phyloP scores from a whole-genome alignment of 1,140 invertebrate species.

The Listronotus oregonensis region DNA sequence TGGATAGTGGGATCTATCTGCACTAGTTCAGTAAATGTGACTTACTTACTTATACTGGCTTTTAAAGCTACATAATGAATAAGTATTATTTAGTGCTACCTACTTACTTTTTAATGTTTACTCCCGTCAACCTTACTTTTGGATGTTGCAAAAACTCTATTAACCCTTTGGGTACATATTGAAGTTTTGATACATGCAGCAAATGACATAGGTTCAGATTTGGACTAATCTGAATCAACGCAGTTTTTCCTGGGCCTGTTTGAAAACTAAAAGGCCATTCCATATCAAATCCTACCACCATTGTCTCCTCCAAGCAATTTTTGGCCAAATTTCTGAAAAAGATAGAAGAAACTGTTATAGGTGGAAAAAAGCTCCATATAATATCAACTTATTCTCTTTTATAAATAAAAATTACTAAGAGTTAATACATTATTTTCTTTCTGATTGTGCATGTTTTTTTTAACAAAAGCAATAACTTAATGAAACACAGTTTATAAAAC shows the following conservation, averaged over 20 bases:
- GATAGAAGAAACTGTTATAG: not conserved
- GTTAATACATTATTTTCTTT: no score
- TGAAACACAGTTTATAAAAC: no score
- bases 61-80: no score
- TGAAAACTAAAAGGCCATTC: slow-evolving; percentile 69
- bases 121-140: slow-evolving; percentile 64
- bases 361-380: not conserved
- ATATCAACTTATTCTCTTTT: slow-evolving; percentile 1
- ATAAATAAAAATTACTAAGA: slow-evolving; percentile 29
- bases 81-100: slow-evolving; percentile 10
- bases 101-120: slow-evolving; percentile 68
- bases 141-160: slow-evolving; percentile 61
- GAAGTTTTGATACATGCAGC: slow-evolving; percentile 62
- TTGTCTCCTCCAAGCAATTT: slow-evolving; percentile 21
- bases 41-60: no score
- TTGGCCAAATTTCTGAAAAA: slow-evolving; percentile 36
- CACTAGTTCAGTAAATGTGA: no score
- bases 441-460: no score
- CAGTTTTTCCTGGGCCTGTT: slow-evolving; percentile 64
- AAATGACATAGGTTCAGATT: slow-evolving; percentile 60
- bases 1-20: no score
- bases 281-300: slow-evolving; percentile 57
- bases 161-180: slow-evolving; percentile 63
- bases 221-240: slow-evolving; percentile 64
- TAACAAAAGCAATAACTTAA: no score